A percentile compares a stretch with the other conserved stretches of the same genome.
phyloP scores from a whole-genome alignment of 2,888 invertebrate species.

The Osmoderma eremita region DNA sequence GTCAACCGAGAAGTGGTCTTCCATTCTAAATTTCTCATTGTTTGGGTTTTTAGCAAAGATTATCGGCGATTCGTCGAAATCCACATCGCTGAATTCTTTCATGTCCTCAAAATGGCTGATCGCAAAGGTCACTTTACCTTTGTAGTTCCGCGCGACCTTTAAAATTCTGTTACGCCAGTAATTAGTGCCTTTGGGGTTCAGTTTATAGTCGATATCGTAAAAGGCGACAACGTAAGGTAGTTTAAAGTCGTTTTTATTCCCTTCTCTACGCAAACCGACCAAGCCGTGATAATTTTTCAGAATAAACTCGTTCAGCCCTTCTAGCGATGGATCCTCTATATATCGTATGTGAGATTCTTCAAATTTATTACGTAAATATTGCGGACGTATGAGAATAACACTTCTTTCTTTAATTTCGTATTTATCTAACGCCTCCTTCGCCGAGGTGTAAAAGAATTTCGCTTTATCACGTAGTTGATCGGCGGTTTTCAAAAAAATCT shows the following conservation, averaged over 20 bases:
- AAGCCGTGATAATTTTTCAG: constrained; percentile 84
- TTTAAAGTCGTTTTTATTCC: constrained; percentile 81
- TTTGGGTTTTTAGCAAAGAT: constrained; percentile 81
- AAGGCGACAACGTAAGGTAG: constrained; percentile 88
- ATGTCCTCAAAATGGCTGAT: constrained; percentile 90
- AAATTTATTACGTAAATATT: constrained; percentile 87
- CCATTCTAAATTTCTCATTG: constrained; percentile 86
- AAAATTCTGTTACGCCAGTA: constrained; percentile 93
- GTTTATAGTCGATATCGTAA: constrained; percentile 90
- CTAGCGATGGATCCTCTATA: constrained; percentile 73
- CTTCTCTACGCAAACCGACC: constrained; percentile 84
- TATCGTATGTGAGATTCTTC: constrained; percentile 78
- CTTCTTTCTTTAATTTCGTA: constrained; percentile 75
- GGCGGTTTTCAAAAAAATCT: constrained; percentile 82
- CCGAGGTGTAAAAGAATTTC: constrained; percentile 81
- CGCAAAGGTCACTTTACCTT: constrained; percentile 78
- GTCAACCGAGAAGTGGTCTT: constrained; percentile 87
- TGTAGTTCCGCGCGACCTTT: constrained; percentile 66
- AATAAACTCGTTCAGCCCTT: constrained; percentile 80
- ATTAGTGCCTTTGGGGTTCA: constrained; percentile 94
- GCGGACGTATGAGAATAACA: constrained; percentile 85
- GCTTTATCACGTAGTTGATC: constrained; percentile 87
- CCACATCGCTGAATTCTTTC: constrained; percentile 87
- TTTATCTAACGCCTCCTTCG: constrained; percentile 75
- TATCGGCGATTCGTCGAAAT: constrained; percentile 84